Conservation (phyloP, 2,888 invertebrate species). For the Macrosoma leucophasiata region DNA sequence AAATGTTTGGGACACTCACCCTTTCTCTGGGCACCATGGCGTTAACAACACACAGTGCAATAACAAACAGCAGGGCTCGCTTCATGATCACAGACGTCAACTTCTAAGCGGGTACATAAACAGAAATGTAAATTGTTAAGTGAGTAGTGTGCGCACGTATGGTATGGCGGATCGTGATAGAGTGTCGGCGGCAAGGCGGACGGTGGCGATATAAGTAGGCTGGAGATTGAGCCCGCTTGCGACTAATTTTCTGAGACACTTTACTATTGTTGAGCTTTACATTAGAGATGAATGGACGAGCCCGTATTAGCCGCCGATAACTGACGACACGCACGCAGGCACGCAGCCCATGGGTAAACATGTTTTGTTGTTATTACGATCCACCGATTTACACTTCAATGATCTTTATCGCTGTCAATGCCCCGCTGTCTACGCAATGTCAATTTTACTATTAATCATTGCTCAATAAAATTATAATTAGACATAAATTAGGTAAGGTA, state of each 20-base stretch:
- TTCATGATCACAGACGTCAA: conserved; percentile 37
- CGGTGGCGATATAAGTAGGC: conserved; percentile 37
- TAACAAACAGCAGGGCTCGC: conserved; percentile 28
- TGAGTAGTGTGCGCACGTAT: conserved; percentile 19
- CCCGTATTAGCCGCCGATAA: conserved; percentile 23
- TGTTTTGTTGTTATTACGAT: conserved; percentile 28
- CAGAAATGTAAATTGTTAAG: conserved; percentile 14
- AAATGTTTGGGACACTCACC: conserved; percentile 47
- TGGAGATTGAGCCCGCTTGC: conserved; percentile 20
- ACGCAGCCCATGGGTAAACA: conserved; percentile 29
- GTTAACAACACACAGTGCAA: conserved; percentile 35
- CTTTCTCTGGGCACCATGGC: conserved; percentile 46
- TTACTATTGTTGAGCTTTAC: conserved; percentile 26
- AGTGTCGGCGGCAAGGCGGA: conserved; percentile 40
- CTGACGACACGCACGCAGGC: no score
- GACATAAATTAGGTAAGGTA: no score
- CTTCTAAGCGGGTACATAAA: conserved; percentile 12
- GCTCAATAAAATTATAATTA: no score
- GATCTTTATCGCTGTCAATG: no score
- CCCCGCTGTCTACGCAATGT: no score
- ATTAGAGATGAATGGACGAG: conserved; percentile 30
- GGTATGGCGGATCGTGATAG: conserved; percentile 35
- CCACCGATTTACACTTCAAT: no score
- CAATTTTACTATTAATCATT: no score
- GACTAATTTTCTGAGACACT: conserved; percentile 17